phyloP scores from a whole-genome alignment of 2,113 vertebrate species.

The Catharus minimus region DNA sequence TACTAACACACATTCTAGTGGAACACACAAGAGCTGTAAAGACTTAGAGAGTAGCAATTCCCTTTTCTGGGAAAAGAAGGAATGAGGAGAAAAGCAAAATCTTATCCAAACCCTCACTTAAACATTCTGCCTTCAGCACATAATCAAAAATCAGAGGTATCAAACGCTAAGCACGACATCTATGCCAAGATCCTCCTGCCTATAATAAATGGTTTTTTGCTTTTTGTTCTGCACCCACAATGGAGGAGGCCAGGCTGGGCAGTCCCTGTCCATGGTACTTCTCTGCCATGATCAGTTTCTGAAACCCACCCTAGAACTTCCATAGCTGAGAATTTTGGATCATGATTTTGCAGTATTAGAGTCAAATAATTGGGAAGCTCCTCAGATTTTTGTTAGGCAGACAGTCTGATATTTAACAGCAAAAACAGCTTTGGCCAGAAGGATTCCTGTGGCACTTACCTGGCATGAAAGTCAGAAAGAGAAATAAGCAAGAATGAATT shows the following conservation, averaged over 20 bases:
- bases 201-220: rapidly evolving
- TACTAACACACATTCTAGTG: not conserved
- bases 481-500: not conserved
- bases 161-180: not conserved
- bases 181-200: not conserved
- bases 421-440: not conserved
- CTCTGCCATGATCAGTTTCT: rapidly evolving
- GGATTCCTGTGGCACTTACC: not conserved
- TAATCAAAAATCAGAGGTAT: not conserved
- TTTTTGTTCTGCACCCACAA: no score
- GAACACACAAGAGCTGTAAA: not conserved
- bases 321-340: not conserved
- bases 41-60: not conserved
- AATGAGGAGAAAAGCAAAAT: not conserved
- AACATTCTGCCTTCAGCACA: not conserved
- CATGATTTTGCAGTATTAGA: not conserved
- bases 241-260: not conserved
- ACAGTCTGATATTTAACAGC: not conserved
- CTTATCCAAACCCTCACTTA: not conserved
- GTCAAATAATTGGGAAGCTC: not conserved
- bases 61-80: not conserved
- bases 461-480: not conserved
- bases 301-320: not conserved
- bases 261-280: constrained; percentile 61
- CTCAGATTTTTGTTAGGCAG: not conserved